Base-by-base conservation (phyloP, 2,113 vertebrate genomes). In the Rhinogobius similis region DNA sequence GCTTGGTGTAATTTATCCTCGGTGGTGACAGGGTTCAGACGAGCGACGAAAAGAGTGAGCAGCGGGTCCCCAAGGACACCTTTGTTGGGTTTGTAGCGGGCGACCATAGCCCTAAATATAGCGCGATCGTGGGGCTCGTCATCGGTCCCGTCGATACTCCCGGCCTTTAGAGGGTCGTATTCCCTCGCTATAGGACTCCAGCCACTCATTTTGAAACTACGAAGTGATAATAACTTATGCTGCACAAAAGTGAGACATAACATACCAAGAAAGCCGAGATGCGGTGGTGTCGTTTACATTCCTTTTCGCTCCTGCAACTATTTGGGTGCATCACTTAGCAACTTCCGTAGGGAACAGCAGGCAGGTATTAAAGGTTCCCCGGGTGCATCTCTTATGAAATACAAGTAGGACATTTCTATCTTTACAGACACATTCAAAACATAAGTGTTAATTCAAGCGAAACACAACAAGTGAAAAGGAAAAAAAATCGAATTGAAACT, bases 71-170 rank as follows among this genome's bases (percentile, higher is more conserved):
- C 97, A 0, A 86, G 83, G 0, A 98, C 95, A 0, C 92, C 96
- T 82, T 95, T 97, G 91, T 97, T 99, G 77, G 96, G 95, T 0
- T 90, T 80, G 0, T 99, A 98, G 0, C 93, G 93, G 1, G 96
- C 95, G 41, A 93, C 21, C 94, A 99, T 98, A 0, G 95, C 98
- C 82, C 98, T 90, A 94, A 96, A 98, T 0, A 99, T 89, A 0
- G 96, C 98, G 0, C 94, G 93, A 85, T 99, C 97, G 0, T 99
- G 98, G 0, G 98, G 98, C 69, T 99, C 98, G 65, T 97, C 91
- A 0, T 98, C 97, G 0, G 98, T 99, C 16, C 98, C 95, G 21
- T 99, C 97, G 2, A 99, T 99, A 89, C 98, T 99, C 39, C 98
- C 97, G 0, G 98, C 97, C 86, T 98, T 99, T 16, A 98, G 94